A percentile compares a stretch with the other conserved stretches of the same genome.
Conservation (phyloP, 2,888 invertebrate species). For the Agrochola circellaris region DNA sequence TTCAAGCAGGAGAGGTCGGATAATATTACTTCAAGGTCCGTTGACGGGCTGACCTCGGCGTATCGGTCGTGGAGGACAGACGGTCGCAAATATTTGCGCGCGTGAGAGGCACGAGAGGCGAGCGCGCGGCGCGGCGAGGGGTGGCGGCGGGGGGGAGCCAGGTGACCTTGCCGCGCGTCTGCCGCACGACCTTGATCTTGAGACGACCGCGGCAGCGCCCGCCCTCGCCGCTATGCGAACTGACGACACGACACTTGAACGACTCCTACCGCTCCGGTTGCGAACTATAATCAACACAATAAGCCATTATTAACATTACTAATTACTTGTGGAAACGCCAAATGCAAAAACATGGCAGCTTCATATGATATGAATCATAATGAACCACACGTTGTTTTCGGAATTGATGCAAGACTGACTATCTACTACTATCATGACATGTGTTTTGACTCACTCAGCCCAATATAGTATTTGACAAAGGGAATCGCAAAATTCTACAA, state of each 20-base stretch:
- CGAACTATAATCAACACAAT: conserved; percentile 67
- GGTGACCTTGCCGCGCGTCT: conserved; percentile 89
- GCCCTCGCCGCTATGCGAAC: conserved; percentile 74
- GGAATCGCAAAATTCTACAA: neutral
- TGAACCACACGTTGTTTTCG: conserved; percentile 39
- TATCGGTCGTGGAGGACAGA: conserved; percentile 91
- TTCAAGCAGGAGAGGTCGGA: conserved; percentile 86
- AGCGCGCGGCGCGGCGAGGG: conserved; percentile 68
- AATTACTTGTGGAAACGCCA: conserved; percentile 49
- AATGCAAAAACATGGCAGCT: conserved; percentile 33
- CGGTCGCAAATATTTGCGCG: conserved; percentile 90
- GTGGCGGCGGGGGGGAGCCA: conserved; percentile 64
- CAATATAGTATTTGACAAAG: conserved; percentile 13
- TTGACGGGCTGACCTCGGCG: conserved; percentile 89
- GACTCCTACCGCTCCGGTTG: conserved; percentile 81
- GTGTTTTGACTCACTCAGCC: conserved; percentile 31
- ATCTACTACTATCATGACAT: conserved; percentile 20
- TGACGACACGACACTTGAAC: conserved; percentile 70
- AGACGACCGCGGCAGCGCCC: conserved; percentile 87
- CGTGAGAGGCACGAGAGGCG: conserved; percentile 77
- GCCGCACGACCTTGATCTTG: conserved; percentile 90
- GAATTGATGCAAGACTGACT: conserved; percentile 37
- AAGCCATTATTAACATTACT: conserved; percentile 54
- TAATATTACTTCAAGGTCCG: conserved; percentile 89
- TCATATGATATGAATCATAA: conserved; percentile 45